Evolutionary conservation across 53 echinoderm and acorn worm genomes (phyloP).

Genomic region (Antedon mediterranea): DNA sequence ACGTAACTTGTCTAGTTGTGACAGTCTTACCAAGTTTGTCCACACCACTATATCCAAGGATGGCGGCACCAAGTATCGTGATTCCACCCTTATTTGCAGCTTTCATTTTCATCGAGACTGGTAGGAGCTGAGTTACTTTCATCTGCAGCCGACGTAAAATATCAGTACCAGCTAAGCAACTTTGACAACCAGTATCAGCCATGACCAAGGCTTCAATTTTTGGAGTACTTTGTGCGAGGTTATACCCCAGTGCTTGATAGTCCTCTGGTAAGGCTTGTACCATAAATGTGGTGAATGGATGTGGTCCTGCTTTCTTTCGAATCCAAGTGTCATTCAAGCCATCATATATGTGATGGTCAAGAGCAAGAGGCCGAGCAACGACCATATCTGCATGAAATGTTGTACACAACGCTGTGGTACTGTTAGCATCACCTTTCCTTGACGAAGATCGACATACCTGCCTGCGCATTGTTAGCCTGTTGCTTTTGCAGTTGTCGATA

Average conservation of each 20-base stretch:
- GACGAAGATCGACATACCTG: no score
- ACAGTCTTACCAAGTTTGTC: slow-evolving; percentile 9
- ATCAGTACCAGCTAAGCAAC: background rate
- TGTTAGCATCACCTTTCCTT: no score
- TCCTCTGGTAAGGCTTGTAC: background rate
- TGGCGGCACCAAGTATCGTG: slow-evolving; percentile 14
- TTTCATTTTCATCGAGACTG: slow-evolving; percentile 35
- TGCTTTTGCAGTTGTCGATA: no score
- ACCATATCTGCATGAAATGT: no score
- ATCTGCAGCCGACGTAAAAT: slow-evolving; percentile 5
- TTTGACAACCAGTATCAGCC: slow-evolving; percentile 21
- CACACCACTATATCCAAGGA: slow-evolving; percentile 12
- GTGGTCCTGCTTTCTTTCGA: slow-evolving; percentile 6
- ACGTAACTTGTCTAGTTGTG: slow-evolving; percentile 26
- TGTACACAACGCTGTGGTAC: no score
- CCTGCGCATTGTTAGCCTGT: no score
- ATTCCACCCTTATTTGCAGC: slow-evolving; percentile 27
- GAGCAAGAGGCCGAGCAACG: no score
- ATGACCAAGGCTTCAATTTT: slow-evolving; percentile 13
- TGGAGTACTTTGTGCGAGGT: slow-evolving; percentile 1
- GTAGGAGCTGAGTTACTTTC: slow-evolving; percentile 25
- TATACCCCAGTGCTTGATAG: slow-evolving; percentile 11
- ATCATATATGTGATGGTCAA: slow-evolving; percentile 30
- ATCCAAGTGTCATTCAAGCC: slow-evolving; percentile 12
- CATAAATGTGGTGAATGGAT: background rate